Percentiles rank a stretch among this genome's conserved stretches.
Evolutionary conservation across 1,140 invertebrate genomes (phyloP).

Genomic region (Palaemon carinicauda): DNA sequence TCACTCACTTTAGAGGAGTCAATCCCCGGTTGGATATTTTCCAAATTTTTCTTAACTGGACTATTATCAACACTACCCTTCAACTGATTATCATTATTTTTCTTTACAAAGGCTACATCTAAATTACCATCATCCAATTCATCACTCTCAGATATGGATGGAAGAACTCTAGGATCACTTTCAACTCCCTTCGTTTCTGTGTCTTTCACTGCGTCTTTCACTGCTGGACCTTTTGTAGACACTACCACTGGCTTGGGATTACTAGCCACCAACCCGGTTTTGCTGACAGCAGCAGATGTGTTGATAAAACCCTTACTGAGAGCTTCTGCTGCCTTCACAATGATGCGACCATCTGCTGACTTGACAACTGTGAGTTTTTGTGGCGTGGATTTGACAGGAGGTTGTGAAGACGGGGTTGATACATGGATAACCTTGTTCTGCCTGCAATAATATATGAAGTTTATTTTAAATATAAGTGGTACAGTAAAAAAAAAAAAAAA

Average conservation of each 20-base stretch:
- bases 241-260: constrained; percentile 24
- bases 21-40: no score
- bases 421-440: constrained; percentile 35
- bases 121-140: no score
- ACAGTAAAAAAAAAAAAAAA: neutral
- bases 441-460: no score
- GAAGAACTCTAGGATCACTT: no score
- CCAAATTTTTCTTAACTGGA: no score
- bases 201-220: no score
- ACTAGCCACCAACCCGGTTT: neutral
- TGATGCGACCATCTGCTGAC: constrained; percentile 34
- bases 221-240: neutral
- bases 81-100: neutral
- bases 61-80: neutral
- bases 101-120: no score
- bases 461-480: neutral
- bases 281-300: neutral
- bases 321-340: constrained; percentile 26
- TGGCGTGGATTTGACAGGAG: neutral
- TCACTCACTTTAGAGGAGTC: no score
- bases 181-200: no score
- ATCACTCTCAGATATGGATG: no score
- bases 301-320: neutral
- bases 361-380: constrained; percentile 47
- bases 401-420: neutral